Conservation (phyloP, 2,113 vertebrate species). For the Macrotis lagotis region DNA sequence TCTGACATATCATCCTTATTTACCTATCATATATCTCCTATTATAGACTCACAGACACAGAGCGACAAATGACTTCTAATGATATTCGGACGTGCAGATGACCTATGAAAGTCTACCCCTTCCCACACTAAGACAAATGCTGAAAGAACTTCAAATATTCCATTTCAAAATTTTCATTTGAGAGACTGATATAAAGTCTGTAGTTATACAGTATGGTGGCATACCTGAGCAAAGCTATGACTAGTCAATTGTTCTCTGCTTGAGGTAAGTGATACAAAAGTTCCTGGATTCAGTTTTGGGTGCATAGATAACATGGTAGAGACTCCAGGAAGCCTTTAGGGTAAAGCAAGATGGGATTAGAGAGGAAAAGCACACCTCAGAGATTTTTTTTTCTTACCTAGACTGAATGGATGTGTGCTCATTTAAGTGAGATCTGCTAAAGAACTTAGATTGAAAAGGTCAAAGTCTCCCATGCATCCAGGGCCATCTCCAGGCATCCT, state of each 20-base stretch:
- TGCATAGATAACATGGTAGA: background rate
- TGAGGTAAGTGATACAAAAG: background rate
- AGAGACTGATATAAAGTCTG: background rate
- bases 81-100: background rate
- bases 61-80: background rate
- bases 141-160: background rate
- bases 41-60: background rate
- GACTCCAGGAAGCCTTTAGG: background rate
- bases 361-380: background rate
- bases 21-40: background rate
- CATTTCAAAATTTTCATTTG: background rate
- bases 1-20: background rate
- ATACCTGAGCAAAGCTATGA: background rate
- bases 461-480: too few species aligned
- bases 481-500: too few species aligned
- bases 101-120: background rate
- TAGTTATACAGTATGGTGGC: background rate
- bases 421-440: too few species aligned
- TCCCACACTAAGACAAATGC: too few species aligned
- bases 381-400: too few species aligned
- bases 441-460: too few species aligned
- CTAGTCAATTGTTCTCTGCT: background rate
- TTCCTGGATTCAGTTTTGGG: background rate
- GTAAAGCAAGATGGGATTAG: background rate
- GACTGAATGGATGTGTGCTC: too few species aligned